Percentiles rank a stretch among this genome's conserved stretches.
Conservation (phyloP, 2,113 vertebrate genomes). For the Abramis brama region DNA sequence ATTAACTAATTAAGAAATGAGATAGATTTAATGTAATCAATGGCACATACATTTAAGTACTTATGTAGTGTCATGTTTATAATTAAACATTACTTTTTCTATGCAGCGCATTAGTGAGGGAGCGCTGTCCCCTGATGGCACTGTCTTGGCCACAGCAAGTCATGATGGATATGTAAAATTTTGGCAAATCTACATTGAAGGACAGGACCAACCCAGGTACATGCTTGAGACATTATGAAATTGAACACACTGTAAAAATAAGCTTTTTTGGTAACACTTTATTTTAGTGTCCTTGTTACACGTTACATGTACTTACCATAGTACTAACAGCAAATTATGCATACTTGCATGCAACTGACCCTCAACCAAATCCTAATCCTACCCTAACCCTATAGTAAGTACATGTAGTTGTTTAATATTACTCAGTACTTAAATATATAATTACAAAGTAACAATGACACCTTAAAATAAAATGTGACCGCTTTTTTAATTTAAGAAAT, state of each 20-base stretch:
- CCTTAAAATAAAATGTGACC: too few relatives aligned
- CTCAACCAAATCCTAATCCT: too few relatives aligned
- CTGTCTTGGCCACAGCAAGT: conserved; percentile 94
- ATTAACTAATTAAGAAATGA: background rate
- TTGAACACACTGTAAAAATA: background rate
- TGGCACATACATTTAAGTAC: background rate
- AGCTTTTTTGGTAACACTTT: background rate
- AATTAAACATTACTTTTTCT: conserved; percentile 26
- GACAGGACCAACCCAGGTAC: conserved; percentile 93
- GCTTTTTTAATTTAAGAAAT: background rate
- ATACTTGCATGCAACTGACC: too few relatives aligned
- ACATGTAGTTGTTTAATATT: too few relatives aligned
- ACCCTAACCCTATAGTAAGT: too few relatives aligned
- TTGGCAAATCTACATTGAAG: conserved; percentile 99
- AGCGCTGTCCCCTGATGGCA: conserved; percentile 94
- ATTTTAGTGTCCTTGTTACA: too few relatives aligned
- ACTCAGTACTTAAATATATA: too few relatives aligned
- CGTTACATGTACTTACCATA: too few relatives aligned
- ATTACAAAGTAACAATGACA: too few relatives aligned
- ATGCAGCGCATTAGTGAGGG: conserved; percentile 91
- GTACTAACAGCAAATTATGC: too few relatives aligned
- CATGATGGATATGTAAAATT: conserved; percentile 98
- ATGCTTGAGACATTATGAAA: background rate
- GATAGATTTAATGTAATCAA: background rate
- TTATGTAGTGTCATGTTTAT: background rate